Evolutionary conservation across 2,797 vertebrate species (phyloP), one percentile per base, ranked within the genome.

Genomic region (Lepidocolaptes lacrymiger): DNA sequence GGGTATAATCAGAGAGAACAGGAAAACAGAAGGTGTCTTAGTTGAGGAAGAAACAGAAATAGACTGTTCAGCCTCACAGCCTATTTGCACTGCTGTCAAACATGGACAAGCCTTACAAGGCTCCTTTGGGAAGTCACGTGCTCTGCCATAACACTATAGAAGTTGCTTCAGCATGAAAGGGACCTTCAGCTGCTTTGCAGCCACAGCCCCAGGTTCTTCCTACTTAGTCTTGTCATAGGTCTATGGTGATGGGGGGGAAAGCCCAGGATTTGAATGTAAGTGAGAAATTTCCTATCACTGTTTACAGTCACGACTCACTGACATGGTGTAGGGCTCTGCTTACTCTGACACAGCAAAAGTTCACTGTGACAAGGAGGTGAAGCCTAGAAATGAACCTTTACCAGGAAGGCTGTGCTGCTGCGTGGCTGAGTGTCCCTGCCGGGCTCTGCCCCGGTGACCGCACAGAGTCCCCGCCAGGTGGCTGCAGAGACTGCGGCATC

Each of bases 401-500:
- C 7, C 43, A 37, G 55, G 1, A n/a, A 10, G 43, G 28, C 39
- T 30, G 30, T 18, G 37, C 39, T 43, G 32, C 54, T 39, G 11
- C 1, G 4, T 4, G 1, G n/a, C 4, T 0, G 23, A 2, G 37
- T 1, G 20, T 32, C 64, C 66, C 51, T 23, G 16, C 1, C 7
- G 0, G 34, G 54, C 68, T 46, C 20, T 28, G 67, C 13, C 62
- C 12, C 7, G 0, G 59, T 7, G 69, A 2, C 24, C 55, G 27
- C 73, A 0, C 41, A 1, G 34, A 6, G 26, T 89, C 43, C 81
- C 92, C 85, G 10, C 80, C 37, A 97, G 97, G 15, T 85, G 96
- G 96, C 97, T 91, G 96, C 93, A 97, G 91, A 97, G 95, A 89
- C 96, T 69, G 85, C 4, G 7, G 48, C 61, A 69, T 41, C 1